A percentile compares a stretch with the other conserved stretches of the same genome.
phyloP scores from a whole-genome alignment of 2,797 vertebrate genomes.

The Capromys pilorides region DNA sequence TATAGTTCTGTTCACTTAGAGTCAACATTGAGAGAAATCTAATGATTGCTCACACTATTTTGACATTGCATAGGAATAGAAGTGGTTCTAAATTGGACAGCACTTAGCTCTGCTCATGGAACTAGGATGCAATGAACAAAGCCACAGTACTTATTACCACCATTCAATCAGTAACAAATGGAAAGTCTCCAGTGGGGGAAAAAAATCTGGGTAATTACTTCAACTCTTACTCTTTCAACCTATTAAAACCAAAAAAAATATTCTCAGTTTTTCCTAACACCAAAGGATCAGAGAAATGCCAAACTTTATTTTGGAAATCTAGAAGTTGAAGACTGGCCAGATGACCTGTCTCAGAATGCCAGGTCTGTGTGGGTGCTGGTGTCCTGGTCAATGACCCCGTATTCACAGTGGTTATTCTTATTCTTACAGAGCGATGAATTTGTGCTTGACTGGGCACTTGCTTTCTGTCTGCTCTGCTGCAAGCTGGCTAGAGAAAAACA shows the following conservation, averaged over 20 bases:
- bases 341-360: background rate
- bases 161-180: slow-evolving; percentile 36
- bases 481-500: background rate
- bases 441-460: background rate
- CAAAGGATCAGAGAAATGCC: background rate
- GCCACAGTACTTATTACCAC: background rate
- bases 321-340: background rate
- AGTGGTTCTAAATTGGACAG: background rate
- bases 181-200: background rate
- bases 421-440: background rate
- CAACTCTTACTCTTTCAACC: slow-evolving; percentile 1
- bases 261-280: background rate
- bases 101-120: background rate
- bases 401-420: background rate
- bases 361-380: background rate
- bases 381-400: background rate
- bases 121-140: slow-evolving; percentile 47
- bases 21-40: background rate
- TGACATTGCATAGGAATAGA: background rate
- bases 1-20: background rate
- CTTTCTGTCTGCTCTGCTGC: background rate
- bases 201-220: slow-evolving; percentile 9
- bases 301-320: background rate
- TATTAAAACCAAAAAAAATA: background rate
- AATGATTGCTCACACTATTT: background rate